A percentile compares a stretch with the other conserved stretches of the same genome.
These are phyloP conservation scores for Seladonia tumulorum DNA, from an alignment of 2,888 invertebrate species.

Conservation along the genomic window DNA sequence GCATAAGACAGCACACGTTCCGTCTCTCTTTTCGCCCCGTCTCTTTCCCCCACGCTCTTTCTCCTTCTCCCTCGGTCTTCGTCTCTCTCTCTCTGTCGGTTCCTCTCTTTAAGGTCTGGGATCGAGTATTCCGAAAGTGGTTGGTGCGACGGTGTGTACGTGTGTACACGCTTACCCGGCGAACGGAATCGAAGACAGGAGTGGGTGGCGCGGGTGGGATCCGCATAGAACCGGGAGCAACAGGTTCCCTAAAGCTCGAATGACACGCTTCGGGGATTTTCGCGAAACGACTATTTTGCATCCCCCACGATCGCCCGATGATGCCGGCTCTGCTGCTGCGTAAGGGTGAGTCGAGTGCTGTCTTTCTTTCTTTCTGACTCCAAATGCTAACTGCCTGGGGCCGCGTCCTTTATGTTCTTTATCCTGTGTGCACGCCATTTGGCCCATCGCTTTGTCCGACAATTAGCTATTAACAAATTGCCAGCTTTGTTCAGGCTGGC, in stretches of 20 bases:
- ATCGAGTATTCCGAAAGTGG: conserved; percentile 71
- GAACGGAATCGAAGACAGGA: conserved; percentile 51
- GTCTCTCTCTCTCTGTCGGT: conserved; percentile 40
- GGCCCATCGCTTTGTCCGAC: neutral
- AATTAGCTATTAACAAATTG: neutral
- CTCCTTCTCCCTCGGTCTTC: conserved; percentile 39
- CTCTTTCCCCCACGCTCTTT: conserved; percentile 34
- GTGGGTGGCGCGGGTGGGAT: conserved; percentile 45
- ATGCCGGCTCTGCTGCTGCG: neutral
- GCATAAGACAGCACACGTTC: conserved; percentile 76
- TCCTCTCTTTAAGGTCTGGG: conserved; percentile 43
- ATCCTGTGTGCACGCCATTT: neutral
- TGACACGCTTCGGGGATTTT: conserved; percentile 79
- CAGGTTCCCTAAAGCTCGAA: conserved; percentile 81
- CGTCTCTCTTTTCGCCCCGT: conserved; percentile 29
- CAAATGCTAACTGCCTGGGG: neutral
- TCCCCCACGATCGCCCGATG: conserved; percentile 42
- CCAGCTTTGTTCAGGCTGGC: neutral
- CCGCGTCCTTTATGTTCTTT: neutral
- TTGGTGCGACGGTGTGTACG: conserved; percentile 61
- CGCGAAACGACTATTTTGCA: conserved; percentile 71
- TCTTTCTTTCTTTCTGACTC: neutral
- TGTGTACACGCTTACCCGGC: conserved; percentile 55
- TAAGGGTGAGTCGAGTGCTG: neutral
- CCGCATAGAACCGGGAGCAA: conserved; percentile 77